phyloP scores from a whole-genome alignment of 2,888 invertebrate genomes.

The Apodemia duryi region DNA sequence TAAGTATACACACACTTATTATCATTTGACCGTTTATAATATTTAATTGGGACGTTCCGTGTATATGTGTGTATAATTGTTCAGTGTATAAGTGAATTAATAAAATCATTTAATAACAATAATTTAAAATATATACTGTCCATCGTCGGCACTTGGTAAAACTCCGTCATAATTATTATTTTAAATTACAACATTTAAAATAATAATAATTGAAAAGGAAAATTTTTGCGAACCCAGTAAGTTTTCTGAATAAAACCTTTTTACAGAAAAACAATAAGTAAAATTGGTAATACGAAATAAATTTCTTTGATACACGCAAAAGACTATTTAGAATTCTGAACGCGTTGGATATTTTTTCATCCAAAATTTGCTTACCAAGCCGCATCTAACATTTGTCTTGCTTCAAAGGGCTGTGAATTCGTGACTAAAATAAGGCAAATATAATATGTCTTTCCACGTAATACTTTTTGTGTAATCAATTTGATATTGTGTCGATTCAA shows the following conservation, averaged over 20 bases:
- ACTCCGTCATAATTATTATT: no score
- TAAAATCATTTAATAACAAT: no score
- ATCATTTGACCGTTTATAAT: no score
- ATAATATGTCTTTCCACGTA: conserved; percentile 20
- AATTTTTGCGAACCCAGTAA: not conserved
- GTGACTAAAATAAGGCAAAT: conserved; percentile 56
- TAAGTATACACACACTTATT: no score
- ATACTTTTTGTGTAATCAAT: conserved; percentile 13
- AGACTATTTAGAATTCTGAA: conserved; percentile 25
- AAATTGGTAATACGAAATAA: conserved; percentile 17
- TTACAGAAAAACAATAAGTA: conserved; percentile 8
- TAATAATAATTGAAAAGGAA: not conserved
- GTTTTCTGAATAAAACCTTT: conserved; percentile 7
- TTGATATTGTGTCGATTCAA: conserved; percentile 4
- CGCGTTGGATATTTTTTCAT: conserved; percentile 28
- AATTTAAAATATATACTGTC: no score
- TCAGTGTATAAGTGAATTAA: no score
- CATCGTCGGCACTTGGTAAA: no score
- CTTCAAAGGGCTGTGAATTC: conserved; percentile 51
- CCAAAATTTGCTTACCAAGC: conserved; percentile 52
- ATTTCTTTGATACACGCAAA: conserved; percentile 21
- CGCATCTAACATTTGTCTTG: conserved; percentile 50
- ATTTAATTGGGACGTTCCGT: no score
- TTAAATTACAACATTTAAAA: no score
- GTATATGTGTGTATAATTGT: no score